Base-by-base conservation (phyloP, 1,140 invertebrate species). In the Chironomus striatipennis region DNA sequence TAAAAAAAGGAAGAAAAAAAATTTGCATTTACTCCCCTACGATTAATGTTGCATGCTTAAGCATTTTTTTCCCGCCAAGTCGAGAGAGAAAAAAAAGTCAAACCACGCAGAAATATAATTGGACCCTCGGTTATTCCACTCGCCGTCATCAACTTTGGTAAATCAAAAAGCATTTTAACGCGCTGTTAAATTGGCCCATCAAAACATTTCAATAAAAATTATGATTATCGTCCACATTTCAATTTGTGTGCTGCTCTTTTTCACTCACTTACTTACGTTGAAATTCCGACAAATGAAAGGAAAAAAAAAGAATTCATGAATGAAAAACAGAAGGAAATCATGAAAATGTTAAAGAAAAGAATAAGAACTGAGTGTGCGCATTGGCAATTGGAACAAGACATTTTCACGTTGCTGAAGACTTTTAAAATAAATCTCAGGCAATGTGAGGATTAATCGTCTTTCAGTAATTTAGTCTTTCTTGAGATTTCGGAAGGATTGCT, bases 61-160 rank as follows among this genome's bases (percentile, higher is more conserved):
- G 47, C 47, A 57, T 15, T 57, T 57, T 47, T 57, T 15, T 15
- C 12, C 4, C 47, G 47, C 47, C 12, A 12, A 15, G 4, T 57
- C 12, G 12, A 57, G 4, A n/a, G n/a, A 57, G 12, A 15, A 57
- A 57, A 57, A 57, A 57, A 57, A 57, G 12, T n/a, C 47, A 15
- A 57, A n/a, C 47, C 47, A 57, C 47, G 47, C 47, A 57, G 47
- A 57, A 57, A 57, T n/a, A 57, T 57, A 57, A 57, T 57, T 57
- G 47, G 47, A 57, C 47, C 9, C n/a, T 57, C n/a, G 12, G 12
- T 12, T 57, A n/a, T n/a, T 57, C n/a, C 47, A 57, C 47, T n/a
- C 47, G 12, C 47, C n/a, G 12, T 57, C 47, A 12, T 12, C 47
- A 57, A 57, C n/a, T 57, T 57, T 57, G 4, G 47, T 57, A 57